Percentiles rank a stretch among this genome's conserved stretches.
Conservation (phyloP, 2,888 invertebrate species). For the Tyria jacobaeae region DNA sequence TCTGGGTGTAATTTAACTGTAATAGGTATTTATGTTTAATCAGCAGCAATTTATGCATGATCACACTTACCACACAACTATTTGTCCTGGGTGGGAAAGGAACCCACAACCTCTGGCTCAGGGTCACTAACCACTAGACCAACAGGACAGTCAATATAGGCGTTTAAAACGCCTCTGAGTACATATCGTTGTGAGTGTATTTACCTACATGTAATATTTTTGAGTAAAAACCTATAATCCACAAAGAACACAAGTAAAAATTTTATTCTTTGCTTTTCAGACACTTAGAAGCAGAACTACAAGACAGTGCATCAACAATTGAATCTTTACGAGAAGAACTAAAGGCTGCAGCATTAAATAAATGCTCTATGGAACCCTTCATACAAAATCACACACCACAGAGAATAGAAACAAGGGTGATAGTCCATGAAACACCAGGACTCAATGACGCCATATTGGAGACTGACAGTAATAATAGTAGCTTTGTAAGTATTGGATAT, state of each 20-base stretch:
- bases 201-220: too few species aligned
- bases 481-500: constrained; percentile 57
- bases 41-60: too few species aligned
- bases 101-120: too few species aligned
- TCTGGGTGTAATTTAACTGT: too few species aligned
- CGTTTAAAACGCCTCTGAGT: too few species aligned
- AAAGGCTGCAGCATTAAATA: not conserved
- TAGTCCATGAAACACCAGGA: not conserved
- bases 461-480: constrained; percentile 42
- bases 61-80: too few species aligned
- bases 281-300: constrained; percentile 53
- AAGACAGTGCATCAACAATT: constrained; percentile 46
- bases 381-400: not conserved
- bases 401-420: not conserved
- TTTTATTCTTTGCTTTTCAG: constrained; percentile 36
- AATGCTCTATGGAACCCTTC: not conserved
- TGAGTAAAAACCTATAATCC: not conserved
- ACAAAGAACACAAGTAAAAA: not conserved
- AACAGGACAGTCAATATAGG: too few species aligned
- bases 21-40: too few species aligned
- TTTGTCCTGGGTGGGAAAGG: too few species aligned
- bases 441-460: constrained; percentile 41
- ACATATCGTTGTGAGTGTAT: too few species aligned
- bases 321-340: constrained; percentile 37
- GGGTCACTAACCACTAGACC: too few species aligned